Evolutionary conservation across 2,888 invertebrate genomes (phyloP), one percentile per base, ranked within the genome.

Genomic region (Diloba caeruleocephala): DNA sequence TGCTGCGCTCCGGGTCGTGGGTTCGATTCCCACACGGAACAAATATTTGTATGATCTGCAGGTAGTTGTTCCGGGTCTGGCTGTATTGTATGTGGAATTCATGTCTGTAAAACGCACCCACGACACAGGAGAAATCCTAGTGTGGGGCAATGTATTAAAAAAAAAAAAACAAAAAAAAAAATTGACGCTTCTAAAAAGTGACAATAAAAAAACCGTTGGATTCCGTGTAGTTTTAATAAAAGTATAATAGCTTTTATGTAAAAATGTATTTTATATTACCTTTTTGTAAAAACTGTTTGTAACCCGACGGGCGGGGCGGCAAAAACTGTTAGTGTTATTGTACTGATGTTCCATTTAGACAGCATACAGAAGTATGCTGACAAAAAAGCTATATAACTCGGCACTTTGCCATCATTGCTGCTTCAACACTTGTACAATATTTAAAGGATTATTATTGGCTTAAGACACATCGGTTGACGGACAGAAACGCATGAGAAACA

Each of bases 401-500:
- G 12, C 13, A 29, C 29, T 17, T 31, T 44, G 39, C 39, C 28
- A n/a, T 10, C 15, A 23, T 45, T 43, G 42, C 52, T 45, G 28
- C 17, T 29, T 15, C 38, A 32, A 44, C 45, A 37, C 10, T 44
- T 29, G 32, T 53, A 52, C 53, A 49, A 51, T 46, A 34, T 52
- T 36, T 46, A 37, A 44, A 55, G 45, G 53, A 45, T 51, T 49
- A 61, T 44, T n/a, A 54, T 49, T 54, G 56, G 49, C 46, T 49
- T 38, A 38, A 63, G 59, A 63, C 48, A 52, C 56, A 50, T 55
- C 31, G 37, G 46, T 42, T 52, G 60, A 54, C 64, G 61, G 50
- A 38, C 29, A 37, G 33, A 26, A 81, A 81, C 81, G 79, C 82
- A 89, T 87, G 89, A 82, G 89, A 90, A 90, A 79, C 77, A 79